phyloP scores from a whole-genome alignment of 1,140 invertebrate species.

The Odontomachus brunneus region DNA sequence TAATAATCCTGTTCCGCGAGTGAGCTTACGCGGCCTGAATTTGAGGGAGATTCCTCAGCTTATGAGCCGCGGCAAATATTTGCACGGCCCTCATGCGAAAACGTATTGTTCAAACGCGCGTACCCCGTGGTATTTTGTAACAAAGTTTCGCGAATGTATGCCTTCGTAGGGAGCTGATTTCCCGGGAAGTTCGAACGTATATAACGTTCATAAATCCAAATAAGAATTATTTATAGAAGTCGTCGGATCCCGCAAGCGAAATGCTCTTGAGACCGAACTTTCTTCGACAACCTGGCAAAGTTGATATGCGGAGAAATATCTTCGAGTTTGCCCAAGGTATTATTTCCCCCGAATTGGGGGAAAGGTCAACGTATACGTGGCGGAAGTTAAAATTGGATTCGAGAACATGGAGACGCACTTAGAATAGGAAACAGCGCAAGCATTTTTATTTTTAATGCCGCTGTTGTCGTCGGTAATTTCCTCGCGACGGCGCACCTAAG shows the following conservation, averaged over 20 bases:
- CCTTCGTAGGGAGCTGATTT: slow-evolving; percentile 43
- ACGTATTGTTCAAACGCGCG: slow-evolving; percentile 34
- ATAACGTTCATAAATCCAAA: slow-evolving; percentile 78
- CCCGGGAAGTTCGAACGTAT: slow-evolving; percentile 62
- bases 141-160: slow-evolving; percentile 54
- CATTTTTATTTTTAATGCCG: slow-evolving; percentile 17
- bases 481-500: background rate
- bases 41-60: slow-evolving; percentile 17
- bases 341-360: slow-evolving; percentile 67
- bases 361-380: slow-evolving; percentile 46
- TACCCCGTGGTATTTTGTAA: slow-evolving; percentile 38
- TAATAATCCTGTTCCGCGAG: slow-evolving; percentile 29
- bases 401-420: slow-evolving; percentile 51
- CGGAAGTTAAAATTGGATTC: slow-evolving; percentile 71
- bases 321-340: slow-evolving; percentile 58
- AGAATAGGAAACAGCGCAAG: slow-evolving; percentile 37
- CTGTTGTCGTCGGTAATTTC: slow-evolving; percentile 13
- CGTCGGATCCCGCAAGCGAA: slow-evolving; percentile 63
- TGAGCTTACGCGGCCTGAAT: slow-evolving; percentile 1
- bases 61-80: slow-evolving; percentile 49
- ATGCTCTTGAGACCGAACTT: slow-evolving; percentile 72
- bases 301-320: slow-evolving; percentile 65
- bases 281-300: slow-evolving; percentile 68
- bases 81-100: slow-evolving; percentile 29
- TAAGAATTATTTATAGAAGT: slow-evolving; percentile 81